phyloP scores from a whole-genome alignment of 2,888 invertebrate species.

The Agrochola lota region DNA sequence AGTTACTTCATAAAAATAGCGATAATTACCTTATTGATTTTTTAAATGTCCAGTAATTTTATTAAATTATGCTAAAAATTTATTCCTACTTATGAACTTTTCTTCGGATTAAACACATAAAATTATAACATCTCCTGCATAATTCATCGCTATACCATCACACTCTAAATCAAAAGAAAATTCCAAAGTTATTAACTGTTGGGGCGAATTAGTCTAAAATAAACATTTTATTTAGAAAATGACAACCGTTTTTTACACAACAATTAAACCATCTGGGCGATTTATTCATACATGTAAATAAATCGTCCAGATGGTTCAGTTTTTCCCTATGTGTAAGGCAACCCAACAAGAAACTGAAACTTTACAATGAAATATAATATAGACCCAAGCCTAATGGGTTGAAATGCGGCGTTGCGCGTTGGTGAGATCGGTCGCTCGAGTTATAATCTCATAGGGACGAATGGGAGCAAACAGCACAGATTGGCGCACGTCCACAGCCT shows the following conservation, averaged over 20 bases:
- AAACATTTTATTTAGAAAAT: slow-evolving; percentile 7
- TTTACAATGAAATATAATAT: slow-evolving; percentile 62
- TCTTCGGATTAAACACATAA: slow-evolving; percentile 31
- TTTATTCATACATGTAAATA: not conserved
- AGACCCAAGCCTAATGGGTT: slow-evolving; percentile 67
- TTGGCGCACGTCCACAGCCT: slow-evolving; percentile 63
- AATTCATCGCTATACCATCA: slow-evolving; percentile 31
- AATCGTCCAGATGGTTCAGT: not conserved
- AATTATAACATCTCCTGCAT: slow-evolving; percentile 36
- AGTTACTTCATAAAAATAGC: not conserved
- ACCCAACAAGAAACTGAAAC: slow-evolving; percentile 18
- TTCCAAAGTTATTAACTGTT: slow-evolving; percentile 42
- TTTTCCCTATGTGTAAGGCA: not conserved
- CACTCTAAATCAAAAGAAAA: slow-evolving; percentile 42
- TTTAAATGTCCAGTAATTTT: not conserved
- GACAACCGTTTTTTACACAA: not conserved
- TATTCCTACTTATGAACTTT: slow-evolving; percentile 29
- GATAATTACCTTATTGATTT: slow-evolving; percentile 1
- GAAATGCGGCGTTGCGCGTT: slow-evolving; percentile 44
- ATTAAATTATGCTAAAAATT: slow-evolving; percentile 20
- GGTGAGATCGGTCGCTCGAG: slow-evolving; percentile 46
- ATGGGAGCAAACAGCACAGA: slow-evolving; percentile 62
- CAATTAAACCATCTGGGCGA: not conserved
- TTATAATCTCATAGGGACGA: slow-evolving; percentile 62
- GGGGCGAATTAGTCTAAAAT: not conserved